Conservation (phyloP, 2,113 vertebrate genomes). For the Bombycilla garrulus region DNA sequence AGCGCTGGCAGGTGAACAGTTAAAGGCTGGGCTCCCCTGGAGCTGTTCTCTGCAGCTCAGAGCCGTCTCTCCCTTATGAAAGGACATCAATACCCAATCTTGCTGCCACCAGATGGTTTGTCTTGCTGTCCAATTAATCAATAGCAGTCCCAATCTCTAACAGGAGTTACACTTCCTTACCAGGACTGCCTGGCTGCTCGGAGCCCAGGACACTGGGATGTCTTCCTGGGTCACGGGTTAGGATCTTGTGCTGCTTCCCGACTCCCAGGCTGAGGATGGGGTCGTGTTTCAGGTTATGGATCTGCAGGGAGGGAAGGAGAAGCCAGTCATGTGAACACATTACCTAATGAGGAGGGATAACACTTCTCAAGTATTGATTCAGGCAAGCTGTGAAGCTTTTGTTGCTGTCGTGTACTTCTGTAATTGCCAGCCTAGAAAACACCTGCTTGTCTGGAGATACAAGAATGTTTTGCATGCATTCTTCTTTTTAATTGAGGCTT, state of each 20-base stretch:
- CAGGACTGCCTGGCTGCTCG: background rate
- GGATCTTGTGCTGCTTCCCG: background rate
- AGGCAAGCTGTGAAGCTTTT: slow-evolving; percentile 25
- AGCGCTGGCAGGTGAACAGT: background rate
- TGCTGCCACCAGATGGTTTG: slow-evolving; percentile 31
- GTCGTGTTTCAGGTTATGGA: slow-evolving; percentile 5
- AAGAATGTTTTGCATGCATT: background rate
- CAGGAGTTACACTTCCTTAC: background rate
- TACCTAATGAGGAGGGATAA: background rate
- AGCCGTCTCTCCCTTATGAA: background rate
- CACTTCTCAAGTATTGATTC: background rate
- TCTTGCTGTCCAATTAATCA: slow-evolving; percentile 33
- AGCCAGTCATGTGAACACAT: background rate
- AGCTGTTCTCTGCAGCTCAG: background rate
- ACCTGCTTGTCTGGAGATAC: background rate
- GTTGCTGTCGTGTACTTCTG: background rate
- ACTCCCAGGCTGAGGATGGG: background rate
- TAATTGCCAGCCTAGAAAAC: background rate
- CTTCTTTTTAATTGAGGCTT: background rate
- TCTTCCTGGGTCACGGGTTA: background rate
- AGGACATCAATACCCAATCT: background rate
- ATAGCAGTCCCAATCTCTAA: background rate
- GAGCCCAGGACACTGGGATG: background rate
- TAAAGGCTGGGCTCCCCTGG: background rate
- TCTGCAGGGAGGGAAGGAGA: background rate